phyloP scores from a whole-genome alignment of 2,888 invertebrate genomes.

The Epistrophe eligans region DNA sequence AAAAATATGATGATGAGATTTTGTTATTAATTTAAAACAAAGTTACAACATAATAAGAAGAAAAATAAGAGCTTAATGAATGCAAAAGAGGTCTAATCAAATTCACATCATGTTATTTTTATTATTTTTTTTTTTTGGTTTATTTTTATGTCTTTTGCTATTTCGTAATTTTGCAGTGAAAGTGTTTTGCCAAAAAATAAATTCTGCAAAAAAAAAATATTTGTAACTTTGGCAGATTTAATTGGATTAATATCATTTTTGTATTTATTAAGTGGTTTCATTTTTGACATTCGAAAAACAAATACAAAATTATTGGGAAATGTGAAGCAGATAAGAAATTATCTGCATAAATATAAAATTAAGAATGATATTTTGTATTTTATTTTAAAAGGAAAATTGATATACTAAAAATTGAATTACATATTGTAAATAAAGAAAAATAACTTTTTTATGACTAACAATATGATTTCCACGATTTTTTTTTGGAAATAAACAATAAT shows the following conservation, averaged over 20 bases:
- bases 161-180: constrained; percentile 72
- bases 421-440: too few relatives aligned
- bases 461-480: too few relatives aligned
- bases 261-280: too few relatives aligned
- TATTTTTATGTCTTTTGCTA: constrained; percentile 25
- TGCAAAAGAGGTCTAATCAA: constrained; percentile 67
- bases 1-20: constrained; percentile 23
- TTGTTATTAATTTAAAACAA: constrained; percentile 40
- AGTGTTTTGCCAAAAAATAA: constrained; percentile 63
- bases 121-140: constrained; percentile 37
- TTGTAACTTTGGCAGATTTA: constrained; percentile 33
- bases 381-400: too few relatives aligned
- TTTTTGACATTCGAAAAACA: too few relatives aligned
- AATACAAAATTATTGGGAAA: too few relatives aligned
- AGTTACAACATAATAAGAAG: constrained; percentile 24
- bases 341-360: too few relatives aligned
- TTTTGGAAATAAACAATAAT: too few relatives aligned
- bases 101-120: constrained; percentile 69
- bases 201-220: not conserved
- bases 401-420: too few relatives aligned
- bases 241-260: constrained; percentile 1
- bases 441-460: too few relatives aligned
- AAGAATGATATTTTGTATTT: too few relatives aligned
- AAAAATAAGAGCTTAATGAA: constrained; percentile 42
- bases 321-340: too few relatives aligned